Evolutionary conservation across 2,113 vertebrate genomes (phyloP).

Genomic region (Labeo rohita): DNA sequence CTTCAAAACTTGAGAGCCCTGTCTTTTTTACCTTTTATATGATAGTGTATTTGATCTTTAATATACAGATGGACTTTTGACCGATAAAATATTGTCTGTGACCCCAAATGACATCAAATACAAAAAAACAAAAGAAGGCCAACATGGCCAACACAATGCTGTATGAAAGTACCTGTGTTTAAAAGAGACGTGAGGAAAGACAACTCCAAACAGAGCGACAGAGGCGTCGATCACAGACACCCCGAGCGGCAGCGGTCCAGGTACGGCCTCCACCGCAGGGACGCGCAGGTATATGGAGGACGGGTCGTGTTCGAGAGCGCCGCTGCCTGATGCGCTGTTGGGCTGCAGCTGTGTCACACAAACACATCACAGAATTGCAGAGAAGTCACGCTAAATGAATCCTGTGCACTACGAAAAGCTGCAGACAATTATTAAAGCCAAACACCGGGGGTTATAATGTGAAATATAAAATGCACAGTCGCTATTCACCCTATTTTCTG

Average conservation of each 20-base stretch:
- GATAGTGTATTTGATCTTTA: no score
- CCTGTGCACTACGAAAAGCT: not conserved
- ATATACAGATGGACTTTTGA: no score
- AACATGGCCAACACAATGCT: not conserved
- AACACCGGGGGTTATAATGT: no score
- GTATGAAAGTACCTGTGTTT: constrained; percentile 85
- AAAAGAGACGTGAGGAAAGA: constrained; percentile 97
- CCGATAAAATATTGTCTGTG: no score
- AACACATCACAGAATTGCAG: not conserved
- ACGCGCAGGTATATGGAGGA: constrained; percentile 97
- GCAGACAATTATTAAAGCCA: no score
- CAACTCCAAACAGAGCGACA: constrained; percentile 95
- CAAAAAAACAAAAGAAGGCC: no score
- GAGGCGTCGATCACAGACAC: constrained; percentile 98
- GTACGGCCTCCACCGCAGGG: constrained; percentile 91
- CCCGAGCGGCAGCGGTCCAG: constrained; percentile 93
- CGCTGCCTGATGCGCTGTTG: constrained; percentile 96
- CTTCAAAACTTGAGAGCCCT: no score
- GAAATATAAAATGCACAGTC: no score
- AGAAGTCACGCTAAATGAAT: not conserved
- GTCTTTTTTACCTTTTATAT: no score
- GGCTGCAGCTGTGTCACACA: constrained; percentile 86
- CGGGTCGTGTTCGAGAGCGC: constrained; percentile 95
- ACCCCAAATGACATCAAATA: no score
- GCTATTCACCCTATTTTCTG: no score